phyloP scores from a whole-genome alignment of 2,797 vertebrate genomes.

The Gallinago nigripennis region DNA sequence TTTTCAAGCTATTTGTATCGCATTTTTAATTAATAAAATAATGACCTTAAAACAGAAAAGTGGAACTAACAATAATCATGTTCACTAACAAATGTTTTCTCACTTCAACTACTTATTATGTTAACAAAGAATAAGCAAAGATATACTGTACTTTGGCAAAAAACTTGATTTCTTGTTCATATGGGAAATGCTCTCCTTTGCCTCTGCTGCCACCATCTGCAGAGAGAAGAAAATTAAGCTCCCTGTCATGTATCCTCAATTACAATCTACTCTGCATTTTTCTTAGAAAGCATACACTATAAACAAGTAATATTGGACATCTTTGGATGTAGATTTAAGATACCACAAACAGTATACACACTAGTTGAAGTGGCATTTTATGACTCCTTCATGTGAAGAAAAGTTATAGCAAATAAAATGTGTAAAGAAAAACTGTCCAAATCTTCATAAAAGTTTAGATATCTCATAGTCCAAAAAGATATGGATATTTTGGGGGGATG shows the following conservation, averaged over 20 bases:
- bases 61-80: background rate
- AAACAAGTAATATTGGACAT: background rate
- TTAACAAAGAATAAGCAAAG: conserved; percentile 31
- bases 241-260: background rate
- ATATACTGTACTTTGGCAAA: conserved; percentile 91
- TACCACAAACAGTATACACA: background rate
- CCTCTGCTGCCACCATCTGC: conserved; percentile 84
- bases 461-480: background rate
- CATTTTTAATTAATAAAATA: background rate
- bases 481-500: background rate
- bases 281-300: background rate
- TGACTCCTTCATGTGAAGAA: background rate
- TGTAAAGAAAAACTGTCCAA: background rate
- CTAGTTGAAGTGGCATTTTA: background rate
- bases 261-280: background rate
- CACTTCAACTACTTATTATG: background rate
- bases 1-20: background rate
- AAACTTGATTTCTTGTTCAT: conserved; percentile 96
- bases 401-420: background rate
- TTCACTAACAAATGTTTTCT: background rate
- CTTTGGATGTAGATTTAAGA: background rate
- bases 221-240: conserved; percentile 55
- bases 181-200: conserved; percentile 88
- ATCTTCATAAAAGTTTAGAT: background rate
- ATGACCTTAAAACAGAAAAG: background rate